These are phyloP conservation scores for Erebia palarica DNA, from an alignment of 2,888 invertebrate genomes.

Conservation along the genomic window DNA sequence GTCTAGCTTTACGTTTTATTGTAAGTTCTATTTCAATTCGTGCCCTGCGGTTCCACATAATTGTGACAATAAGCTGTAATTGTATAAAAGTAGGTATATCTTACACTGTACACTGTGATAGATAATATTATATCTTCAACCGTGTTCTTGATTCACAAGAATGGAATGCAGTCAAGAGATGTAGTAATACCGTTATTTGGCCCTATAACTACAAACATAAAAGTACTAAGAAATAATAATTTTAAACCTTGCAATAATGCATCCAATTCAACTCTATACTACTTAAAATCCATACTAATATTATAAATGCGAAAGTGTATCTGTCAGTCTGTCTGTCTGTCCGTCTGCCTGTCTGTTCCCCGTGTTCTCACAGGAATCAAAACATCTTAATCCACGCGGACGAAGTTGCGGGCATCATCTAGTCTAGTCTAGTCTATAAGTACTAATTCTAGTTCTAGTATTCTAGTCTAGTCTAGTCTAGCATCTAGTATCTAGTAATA, in stretches of 20 bases:
- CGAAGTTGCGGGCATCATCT: too few relatives aligned
- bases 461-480: too few relatives aligned
- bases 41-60: too few relatives aligned
- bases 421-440: too few relatives aligned
- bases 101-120: slow-evolving; percentile 6
- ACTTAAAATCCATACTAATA: background rate
- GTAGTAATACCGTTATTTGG: slow-evolving; percentile 29
- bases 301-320: background rate
- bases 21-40: too few relatives aligned
- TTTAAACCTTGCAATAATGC: background rate
- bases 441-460: too few relatives aligned
- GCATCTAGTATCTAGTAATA: too few relatives aligned
- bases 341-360: too few relatives aligned
- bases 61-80: slow-evolving; percentile 5
- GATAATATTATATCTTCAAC: slow-evolving; percentile 16
- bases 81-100: slow-evolving; percentile 8
- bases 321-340: too few relatives aligned
- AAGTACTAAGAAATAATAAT: slow-evolving; percentile 11
- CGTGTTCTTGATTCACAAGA: slow-evolving; percentile 34
- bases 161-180: slow-evolving; percentile 32
- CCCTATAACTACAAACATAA: slow-evolving; percentile 23
- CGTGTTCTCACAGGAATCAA: too few relatives aligned
- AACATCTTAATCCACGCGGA: too few relatives aligned
- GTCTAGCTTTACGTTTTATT: too few relatives aligned
- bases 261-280: background rate